Evolutionary conservation across 2,113 vertebrate genomes (phyloP), one percentile per base, ranked within the genome.

Genomic region (Eira barbara): DNA sequence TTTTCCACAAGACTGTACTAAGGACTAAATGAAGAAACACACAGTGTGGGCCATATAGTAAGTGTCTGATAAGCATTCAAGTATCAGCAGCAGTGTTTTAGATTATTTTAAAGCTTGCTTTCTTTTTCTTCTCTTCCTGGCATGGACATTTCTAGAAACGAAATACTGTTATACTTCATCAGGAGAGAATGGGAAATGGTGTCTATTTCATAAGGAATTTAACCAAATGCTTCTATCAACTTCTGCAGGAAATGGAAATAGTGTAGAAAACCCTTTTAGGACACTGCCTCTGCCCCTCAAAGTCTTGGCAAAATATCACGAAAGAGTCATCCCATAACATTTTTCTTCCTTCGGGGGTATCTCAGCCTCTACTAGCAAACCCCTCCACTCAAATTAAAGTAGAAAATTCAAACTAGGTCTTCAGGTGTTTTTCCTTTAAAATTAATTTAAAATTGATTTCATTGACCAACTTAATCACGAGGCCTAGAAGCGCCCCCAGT

Each of bases 171-270:
- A 71, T 74, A 94, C 65, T 13, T 96, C 21, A 36, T 81, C 36
- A 91, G 76, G 11, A 65, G 36, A 94, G 59, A 86, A 90, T 83
- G 61, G 13, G 47, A 95, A 94, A 55, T n/a, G 27, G 36, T 83
- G 21, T 89, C 39, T 74, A 71, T 92, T 97, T 97, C 61, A 87
- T 83, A 92, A 94, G 82, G 78, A 67, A 73, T 94, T 63, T 92
- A 81, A 96, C 45, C 47, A 82, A 81, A n/a, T 17, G 89, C 27
- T 67, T 34, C 61, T 21, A 59, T 86, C 47, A 63, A 67, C 69
- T 88, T 96, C 61, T n/a, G 47, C n/a, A 92, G 84, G 88, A 96
- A 96, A 95, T 47, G 21, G 88, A 95, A 97, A 76, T 39, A 49
- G 12, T 80, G 92, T 4, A 74, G 84, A 95, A 97, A 42, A 76